Percentiles rank a stretch among this genome's conserved stretches.
phyloP scores from a whole-genome alignment of 2,797 vertebrate genomes.

The Bucorvus abyssinicus region DNA sequence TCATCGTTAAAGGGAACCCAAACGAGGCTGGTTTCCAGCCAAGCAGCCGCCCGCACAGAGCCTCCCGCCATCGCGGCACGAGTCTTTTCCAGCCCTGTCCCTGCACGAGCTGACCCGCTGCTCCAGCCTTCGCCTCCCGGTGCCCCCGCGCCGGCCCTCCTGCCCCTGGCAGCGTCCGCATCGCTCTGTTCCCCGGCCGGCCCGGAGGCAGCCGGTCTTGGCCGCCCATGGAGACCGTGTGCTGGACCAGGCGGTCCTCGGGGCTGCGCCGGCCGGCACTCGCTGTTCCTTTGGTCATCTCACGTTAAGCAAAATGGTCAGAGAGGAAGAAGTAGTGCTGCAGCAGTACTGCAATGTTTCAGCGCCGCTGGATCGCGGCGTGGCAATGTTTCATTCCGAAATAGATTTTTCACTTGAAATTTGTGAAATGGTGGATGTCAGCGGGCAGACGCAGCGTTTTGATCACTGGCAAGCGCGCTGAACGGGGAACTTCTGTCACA shows the following conservation, averaged over 20 bases:
- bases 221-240: rapidly evolving
- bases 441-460: not conserved
- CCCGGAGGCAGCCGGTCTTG: not conserved
- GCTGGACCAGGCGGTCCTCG: not conserved
- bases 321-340: not conserved
- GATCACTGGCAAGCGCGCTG: not conserved
- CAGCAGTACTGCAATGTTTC: not conserved
- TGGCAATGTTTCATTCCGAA: not conserved
- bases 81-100: not conserved
- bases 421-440: slow-evolving; percentile 16
- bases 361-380: rapidly evolving
- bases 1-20: not conserved
- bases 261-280: not conserved
- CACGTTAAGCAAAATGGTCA: rapidly evolving
- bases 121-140: not conserved
- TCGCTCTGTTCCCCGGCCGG: not conserved
- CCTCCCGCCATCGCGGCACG: rapidly evolving
- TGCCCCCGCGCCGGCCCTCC: not conserved
- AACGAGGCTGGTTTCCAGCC: not conserved
- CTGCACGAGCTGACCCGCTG: too few relatives aligned
- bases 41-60: not conserved
- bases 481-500: not conserved
- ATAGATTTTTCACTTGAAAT: not conserved
- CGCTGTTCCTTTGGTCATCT: rapidly evolving
- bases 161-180: not conserved